A percentile compares a stretch with the other conserved stretches of the same genome.
Evolutionary conservation across 2,888 invertebrate species (phyloP).

Genomic region (Agrenia bidenticulata): DNA sequence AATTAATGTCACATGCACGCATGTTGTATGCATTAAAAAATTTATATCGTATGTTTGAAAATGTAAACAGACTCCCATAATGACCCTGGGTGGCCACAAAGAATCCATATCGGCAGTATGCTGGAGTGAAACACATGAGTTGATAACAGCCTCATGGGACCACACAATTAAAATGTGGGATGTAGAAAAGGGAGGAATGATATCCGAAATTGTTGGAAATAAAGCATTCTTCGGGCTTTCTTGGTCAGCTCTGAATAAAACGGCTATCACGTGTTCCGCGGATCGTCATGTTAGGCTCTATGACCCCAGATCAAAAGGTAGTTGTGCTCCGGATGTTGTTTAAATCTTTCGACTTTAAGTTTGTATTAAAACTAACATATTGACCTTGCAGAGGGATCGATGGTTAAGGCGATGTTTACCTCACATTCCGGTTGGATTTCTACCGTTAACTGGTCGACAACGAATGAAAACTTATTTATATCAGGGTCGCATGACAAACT

Average conservation of each 20-base stretch:
- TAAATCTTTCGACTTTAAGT: slow-evolving; percentile 13
- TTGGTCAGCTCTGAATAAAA: slow-evolving; percentile 74
- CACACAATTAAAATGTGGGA: slow-evolving; percentile 95
- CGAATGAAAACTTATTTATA: slow-evolving; percentile 79
- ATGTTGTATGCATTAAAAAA: neutral
- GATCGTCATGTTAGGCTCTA: slow-evolving; percentile 88
- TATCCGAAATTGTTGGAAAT: slow-evolving; percentile 79
- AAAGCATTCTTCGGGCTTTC: slow-evolving; percentile 84
- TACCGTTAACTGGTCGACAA: slow-evolving; percentile 82
- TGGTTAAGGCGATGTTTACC: slow-evolving; percentile 84
- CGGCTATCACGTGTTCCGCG: slow-evolving; percentile 81
- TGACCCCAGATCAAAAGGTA: slow-evolving; percentile 84
- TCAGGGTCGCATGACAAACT: slow-evolving; percentile 89
- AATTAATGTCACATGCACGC: too few species aligned
- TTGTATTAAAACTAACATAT: slow-evolving; percentile 8
- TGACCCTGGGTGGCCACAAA: slow-evolving; percentile 87
- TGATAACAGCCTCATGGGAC: slow-evolving; percentile 91
- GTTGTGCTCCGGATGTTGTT: slow-evolving; percentile 27
- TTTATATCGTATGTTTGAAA: slow-evolving; percentile 40
- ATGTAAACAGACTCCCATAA: slow-evolving; percentile 75
- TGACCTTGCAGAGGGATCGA: slow-evolving; percentile 68
- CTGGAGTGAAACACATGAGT: slow-evolving; percentile 77
- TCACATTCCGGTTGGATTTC: slow-evolving; percentile 92
- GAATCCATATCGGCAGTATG: slow-evolving; percentile 82
- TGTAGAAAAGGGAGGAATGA: slow-evolving; percentile 77